Evolutionary conservation across 2,888 invertebrate species (phyloP).

Genomic region (Mycalesis mineus): DNA sequence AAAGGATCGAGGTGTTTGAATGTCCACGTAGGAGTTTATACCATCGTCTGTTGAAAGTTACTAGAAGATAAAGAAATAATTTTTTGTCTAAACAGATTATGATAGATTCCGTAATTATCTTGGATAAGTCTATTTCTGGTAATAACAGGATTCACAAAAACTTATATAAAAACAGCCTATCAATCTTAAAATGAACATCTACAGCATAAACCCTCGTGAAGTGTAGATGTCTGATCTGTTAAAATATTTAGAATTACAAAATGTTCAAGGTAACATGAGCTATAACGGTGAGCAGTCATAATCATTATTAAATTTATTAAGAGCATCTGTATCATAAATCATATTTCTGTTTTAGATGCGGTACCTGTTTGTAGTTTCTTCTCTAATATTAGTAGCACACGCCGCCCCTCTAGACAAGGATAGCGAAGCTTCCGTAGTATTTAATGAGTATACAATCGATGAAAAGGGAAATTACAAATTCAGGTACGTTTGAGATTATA

Average conservation of each 20-base stretch:
- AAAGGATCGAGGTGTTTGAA: no score
- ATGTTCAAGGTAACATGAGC: conserved; percentile 1
- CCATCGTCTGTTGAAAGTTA: no score
- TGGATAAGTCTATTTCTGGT: not conserved
- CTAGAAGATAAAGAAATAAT: no score
- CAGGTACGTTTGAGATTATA: no score
- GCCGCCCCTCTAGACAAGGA: conserved; percentile 4
- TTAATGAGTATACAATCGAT: not conserved
- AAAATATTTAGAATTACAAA: not conserved
- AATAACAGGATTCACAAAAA: not conserved
- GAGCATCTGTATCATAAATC: not conserved
- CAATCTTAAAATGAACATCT: not conserved
- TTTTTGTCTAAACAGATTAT: no score
- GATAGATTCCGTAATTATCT: not conserved
- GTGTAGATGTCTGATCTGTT: not conserved
- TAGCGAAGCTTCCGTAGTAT: not conserved
- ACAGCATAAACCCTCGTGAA: not conserved
- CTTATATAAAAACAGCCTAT: not conserved
- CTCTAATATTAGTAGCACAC: not conserved
- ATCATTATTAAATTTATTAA: not conserved
- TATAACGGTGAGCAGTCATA: not conserved
- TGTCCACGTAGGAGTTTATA: no score
- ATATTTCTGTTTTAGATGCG: not conserved
- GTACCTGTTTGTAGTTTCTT: not conserved
- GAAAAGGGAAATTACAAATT: not conserved